A percentile compares a stretch with the other conserved stretches of the same genome.
These are phyloP conservation scores for Aquatica leii DNA, from an alignment of 2,888 invertebrate species.

Conservation along the genomic window DNA sequence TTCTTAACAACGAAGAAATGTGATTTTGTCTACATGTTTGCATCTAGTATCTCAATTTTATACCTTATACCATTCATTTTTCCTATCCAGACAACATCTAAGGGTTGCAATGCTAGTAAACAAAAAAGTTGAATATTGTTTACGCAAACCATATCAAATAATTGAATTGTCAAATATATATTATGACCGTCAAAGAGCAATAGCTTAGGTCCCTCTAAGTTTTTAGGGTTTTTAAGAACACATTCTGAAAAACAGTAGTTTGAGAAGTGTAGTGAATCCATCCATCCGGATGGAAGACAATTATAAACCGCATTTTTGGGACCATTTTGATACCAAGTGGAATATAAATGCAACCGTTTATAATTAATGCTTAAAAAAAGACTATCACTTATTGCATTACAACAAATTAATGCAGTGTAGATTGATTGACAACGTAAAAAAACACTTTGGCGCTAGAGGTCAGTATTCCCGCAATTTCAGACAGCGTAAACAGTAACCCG, in stretches of 20 bases:
- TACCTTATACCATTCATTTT: slow-evolving; percentile 10
- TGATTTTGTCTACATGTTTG: slow-evolving; percentile 11
- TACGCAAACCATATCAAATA: slow-evolving; percentile 26
- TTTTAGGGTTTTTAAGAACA: slow-evolving; percentile 23
- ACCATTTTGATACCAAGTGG: slow-evolving; percentile 21
- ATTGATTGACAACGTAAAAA: no score
- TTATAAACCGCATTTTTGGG: slow-evolving; percentile 34
- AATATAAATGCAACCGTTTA: slow-evolving; percentile 37
- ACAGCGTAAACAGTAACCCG: no score
- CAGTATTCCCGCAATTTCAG: no score
- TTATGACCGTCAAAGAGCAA: slow-evolving; percentile 23
- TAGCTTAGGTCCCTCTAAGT: not conserved
- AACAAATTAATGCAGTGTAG: not conserved
- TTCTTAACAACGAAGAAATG: not conserved
- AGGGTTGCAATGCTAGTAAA: slow-evolving; percentile 17
- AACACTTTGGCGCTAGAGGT: no score
- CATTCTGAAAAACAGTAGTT: slow-evolving; percentile 35
- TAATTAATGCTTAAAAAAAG: slow-evolving; percentile 35
- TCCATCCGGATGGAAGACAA: slow-evolving; percentile 39
- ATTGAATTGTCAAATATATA: slow-evolving; percentile 27
- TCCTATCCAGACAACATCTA: slow-evolving; percentile 32
- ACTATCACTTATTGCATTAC: not conserved
- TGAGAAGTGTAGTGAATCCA: slow-evolving; percentile 33
- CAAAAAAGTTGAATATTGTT: slow-evolving; percentile 38
- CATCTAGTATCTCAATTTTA: slow-evolving; percentile 21